Conservation (phyloP, 2,797 vertebrate species). For the Trichosurus vulpecula region DNA sequence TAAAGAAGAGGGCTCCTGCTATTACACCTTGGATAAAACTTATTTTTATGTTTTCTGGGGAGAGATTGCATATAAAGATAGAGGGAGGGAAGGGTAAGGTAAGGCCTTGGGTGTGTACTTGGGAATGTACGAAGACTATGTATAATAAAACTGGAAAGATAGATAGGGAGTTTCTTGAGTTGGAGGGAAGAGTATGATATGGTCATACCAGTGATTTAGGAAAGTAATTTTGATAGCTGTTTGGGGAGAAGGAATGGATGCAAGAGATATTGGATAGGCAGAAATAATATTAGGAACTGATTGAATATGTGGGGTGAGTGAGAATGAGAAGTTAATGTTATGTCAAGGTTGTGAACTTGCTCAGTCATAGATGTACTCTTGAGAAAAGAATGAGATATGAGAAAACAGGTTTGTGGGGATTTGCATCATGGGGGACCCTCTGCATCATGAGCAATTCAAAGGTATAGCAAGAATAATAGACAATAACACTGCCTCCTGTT, state of each 20-base stretch:
- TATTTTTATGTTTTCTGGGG: not conserved
- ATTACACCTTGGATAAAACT: not conserved
- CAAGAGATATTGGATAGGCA: not conserved
- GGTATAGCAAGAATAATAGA: not conserved
- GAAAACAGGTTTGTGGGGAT: not conserved
- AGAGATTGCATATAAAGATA: not conserved
- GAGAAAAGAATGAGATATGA: not conserved
- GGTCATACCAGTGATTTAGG: not conserved
- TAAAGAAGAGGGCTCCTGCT: not conserved
- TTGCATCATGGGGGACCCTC: not conserved
- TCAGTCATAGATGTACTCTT: not conserved
- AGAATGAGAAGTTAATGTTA: not conserved
- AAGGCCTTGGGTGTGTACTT: not conserved
- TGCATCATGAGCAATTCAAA: not conserved
- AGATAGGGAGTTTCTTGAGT: not conserved
- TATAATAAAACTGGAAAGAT: not conserved
- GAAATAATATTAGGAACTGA: not conserved
- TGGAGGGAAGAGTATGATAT: not conserved
- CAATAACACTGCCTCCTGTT: not conserved
- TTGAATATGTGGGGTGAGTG: not conserved
- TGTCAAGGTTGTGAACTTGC: not conserved
- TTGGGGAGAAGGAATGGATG: not conserved
- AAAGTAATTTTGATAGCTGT: not conserved
- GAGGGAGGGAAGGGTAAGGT: not conserved
- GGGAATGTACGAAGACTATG: not conserved